phyloP scores from a whole-genome alignment of 2,888 invertebrate genomes.

The Digitonthophagus gazella region DNA sequence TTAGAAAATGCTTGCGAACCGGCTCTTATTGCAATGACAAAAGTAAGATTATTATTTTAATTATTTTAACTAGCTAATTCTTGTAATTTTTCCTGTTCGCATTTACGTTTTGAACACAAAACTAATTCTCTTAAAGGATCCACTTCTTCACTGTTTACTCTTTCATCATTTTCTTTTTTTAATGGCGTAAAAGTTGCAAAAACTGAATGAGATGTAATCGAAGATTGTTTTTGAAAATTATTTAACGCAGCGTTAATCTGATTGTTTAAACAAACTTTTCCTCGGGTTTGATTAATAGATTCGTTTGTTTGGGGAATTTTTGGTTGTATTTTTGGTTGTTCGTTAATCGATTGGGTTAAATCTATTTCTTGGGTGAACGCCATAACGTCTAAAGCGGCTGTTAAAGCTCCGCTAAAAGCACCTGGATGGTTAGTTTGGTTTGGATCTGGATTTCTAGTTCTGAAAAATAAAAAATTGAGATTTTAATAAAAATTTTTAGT shows the following conservation, averaged over 20 bases:
- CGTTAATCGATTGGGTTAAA: conserved; percentile 3
- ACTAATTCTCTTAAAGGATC: conserved; percentile 58
- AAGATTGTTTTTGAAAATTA: background rate
- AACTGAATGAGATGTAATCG: background rate
- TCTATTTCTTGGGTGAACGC: conserved; percentile 67
- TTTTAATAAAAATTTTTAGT: too few relatives aligned
- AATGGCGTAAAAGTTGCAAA: background rate
- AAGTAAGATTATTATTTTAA: conserved; percentile 55
- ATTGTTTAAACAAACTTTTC: conserved; percentile 35
- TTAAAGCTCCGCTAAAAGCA: conserved; percentile 63
- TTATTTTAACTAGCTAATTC: conserved; percentile 56
- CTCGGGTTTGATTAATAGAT: background rate
- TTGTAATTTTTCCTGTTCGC: conserved; percentile 54
- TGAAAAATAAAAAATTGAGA: background rate
- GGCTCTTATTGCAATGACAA: conserved; percentile 87
- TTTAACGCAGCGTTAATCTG: conserved; percentile 31
- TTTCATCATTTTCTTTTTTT: conserved; percentile 17
- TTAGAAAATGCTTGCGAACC: conserved; percentile 93
- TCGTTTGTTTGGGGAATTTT: background rate
- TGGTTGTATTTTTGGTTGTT: conserved; percentile 13
- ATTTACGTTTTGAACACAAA: conserved; percentile 50
- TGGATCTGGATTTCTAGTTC: conserved; percentile 35
- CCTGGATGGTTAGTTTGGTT: conserved; percentile 52
- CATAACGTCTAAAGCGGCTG: conserved; percentile 79
- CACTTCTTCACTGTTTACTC: conserved; percentile 33